Evolutionary conservation across 2,888 invertebrate genomes (phyloP), one percentile per base, ranked within the genome.

Genomic region (Torymus aiolomorphi): DNA sequence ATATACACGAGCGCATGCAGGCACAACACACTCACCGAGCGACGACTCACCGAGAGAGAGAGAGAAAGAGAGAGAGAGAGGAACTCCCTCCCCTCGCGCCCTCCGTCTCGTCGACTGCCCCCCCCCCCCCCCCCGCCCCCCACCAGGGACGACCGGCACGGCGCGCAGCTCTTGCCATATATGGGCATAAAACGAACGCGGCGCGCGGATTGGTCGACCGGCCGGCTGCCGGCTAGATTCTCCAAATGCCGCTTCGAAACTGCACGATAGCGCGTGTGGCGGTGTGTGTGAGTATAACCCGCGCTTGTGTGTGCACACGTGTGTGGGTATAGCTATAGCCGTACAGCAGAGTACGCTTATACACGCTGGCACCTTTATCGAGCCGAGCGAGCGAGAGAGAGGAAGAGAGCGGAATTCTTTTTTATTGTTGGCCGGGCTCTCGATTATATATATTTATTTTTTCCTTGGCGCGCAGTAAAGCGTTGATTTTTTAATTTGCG

Each of bases 161-260:
- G 31, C 78, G 62, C 72, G 65, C 93, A 92, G 93, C 92, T 93
- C 92, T 94, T 93, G 94, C 95, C 95, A 94, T 95, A 95, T 95
- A 95, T 94, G 95, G 95, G 93, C 94, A 95, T 94, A 93, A 93
- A 94, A 93, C 93, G 93, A 93, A 93, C 92, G 89, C 91, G 88
- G 92, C 88, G 86, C 89, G 91, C 90, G 92, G 92, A 95, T 95
- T 95, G 95, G 95, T 91, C 88, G 91, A 89, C 85, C 87, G 91
- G 91, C 92, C 92, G 92, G 92, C 92, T 91, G 89, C 90, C 89
- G 91, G 89, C 87, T 90, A 88, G 89, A 89, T 90, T 90, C 90
- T 90, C 90, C 90, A 90, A 90, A 90, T 90, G 89, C 89, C 90
- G 90, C 88, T 51, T 89, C 89, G 88, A 88, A 89, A 89, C 88